Evolutionary conservation across 2,888 invertebrate species (phyloP), one percentile per base, ranked within the genome.

Genomic region (Choristoneura rosaceana): DNA sequence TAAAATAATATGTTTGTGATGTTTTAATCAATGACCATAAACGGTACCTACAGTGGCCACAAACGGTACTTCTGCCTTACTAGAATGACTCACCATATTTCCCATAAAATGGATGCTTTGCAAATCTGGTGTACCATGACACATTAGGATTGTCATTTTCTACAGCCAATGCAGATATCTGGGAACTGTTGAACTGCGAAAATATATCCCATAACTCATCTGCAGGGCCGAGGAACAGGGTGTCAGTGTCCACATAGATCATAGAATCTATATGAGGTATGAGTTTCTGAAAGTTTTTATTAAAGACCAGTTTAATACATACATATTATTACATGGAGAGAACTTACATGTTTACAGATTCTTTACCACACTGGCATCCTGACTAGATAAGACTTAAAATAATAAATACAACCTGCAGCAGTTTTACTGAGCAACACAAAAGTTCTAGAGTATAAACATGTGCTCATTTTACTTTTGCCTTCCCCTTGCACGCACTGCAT

Each of bases 71-170:
- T n/a, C n/a, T n/a, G n/a, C n/a, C n/a, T n/a, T n/a, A n/a, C n/a
- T n/a, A n/a, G n/a, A n/a, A n/a, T n/a, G n/a, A 71, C 81, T 82
- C 91, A 97, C 97, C 97, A 86, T 97, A 93, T 87, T 96, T 95
- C 74, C 98, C 98, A 95, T 98, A 99, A 87, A 96, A 99, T 0
- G 99, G 99, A 94, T 99, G 99, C 77, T 97, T 96, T 0, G 99
- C 99, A 94, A 99, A 99, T 78, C 99, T 94, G 82, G 98, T 98
- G 88, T 99, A 99, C 99, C 99, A 99, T 12, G 98, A 98, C 61
- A 97, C 96, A 85, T 97, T 97, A n/a, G 96, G 96, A 86, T 98
- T 98, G 86, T 99, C 99, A 88, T 98, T 97, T 89, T 99, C 99
- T 0, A 98, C 96, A 15, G 97, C 95, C 81, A 99, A 92, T 0